Evolutionary conservation across 2,888 invertebrate species (phyloP).

Genomic region (Pegoplata infirma): DNA sequence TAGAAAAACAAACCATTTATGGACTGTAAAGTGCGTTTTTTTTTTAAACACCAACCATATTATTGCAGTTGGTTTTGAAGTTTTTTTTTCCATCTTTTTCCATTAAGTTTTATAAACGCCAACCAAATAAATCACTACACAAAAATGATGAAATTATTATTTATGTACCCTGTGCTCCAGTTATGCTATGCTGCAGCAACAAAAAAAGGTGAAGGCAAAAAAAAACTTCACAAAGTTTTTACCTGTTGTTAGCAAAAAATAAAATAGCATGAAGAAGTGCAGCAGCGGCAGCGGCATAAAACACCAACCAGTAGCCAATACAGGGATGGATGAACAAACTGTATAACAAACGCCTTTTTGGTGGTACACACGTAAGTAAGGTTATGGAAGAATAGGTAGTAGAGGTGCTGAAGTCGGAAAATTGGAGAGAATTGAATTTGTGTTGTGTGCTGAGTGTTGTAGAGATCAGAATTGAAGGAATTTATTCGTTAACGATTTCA

Average conservation of each 20-base stretch:
- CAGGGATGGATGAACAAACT: conserved; percentile 60
- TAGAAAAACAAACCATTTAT: conserved; percentile 45
- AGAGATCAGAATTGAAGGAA: neutral
- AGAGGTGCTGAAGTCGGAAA: conserved; percentile 58
- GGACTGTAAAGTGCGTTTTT: conserved; percentile 57
- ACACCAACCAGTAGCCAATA: conserved; percentile 60
- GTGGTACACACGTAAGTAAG: conserved; percentile 17
- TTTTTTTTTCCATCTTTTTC: conserved; percentile 17
- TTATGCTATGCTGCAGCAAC: conserved; percentile 62
- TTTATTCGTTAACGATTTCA: too few species aligned
- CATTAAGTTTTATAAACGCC: conserved; percentile 63
- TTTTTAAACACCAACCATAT: conserved; percentile 52
- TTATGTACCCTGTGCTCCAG: conserved; percentile 70
- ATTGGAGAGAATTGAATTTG: conserved; percentile 34
- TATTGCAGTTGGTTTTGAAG: conserved; percentile 31
- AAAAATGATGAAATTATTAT: conserved; percentile 73
- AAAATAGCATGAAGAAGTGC: neutral
- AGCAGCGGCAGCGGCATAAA: conserved; percentile 29
- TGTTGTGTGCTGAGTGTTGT: conserved; percentile 1
- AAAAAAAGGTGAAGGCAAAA: neutral
- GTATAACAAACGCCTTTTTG: conserved; percentile 58
- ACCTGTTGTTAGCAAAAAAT: conserved; percentile 55
- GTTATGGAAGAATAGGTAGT: neutral
- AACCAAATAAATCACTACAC: conserved; percentile 75
- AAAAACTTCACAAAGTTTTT: conserved; percentile 20